These are phyloP conservation scores for Drosophila falleni DNA, from an alignment of 2,888 invertebrate species.

Conservation along the genomic window DNA sequence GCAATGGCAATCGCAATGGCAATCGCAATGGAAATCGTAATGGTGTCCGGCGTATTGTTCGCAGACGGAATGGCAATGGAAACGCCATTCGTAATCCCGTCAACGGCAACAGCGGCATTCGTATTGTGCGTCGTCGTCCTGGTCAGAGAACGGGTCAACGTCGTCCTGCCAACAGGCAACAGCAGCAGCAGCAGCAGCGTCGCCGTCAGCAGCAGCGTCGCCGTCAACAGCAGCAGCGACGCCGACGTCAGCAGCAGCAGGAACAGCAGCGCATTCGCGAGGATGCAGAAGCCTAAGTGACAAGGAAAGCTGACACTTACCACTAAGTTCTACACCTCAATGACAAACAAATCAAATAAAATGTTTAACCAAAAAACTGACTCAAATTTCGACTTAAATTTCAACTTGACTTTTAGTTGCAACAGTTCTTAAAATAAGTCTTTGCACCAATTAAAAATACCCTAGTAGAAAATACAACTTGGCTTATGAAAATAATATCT, in stretches of 20 bases:
- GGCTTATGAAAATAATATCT: no score
- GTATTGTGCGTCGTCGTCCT: constrained; percentile 51
- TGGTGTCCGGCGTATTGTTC: constrained; percentile 32
- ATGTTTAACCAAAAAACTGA: constrained; percentile 25
- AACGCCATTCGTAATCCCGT: constrained; percentile 45
- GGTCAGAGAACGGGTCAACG: constrained; percentile 45
- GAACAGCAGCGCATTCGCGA: constrained; percentile 42
- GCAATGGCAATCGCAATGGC: constrained; percentile 16
- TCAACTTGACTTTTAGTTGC: background rate
- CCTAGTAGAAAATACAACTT: no score
- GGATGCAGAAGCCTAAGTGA: constrained; percentile 19
- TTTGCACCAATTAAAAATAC: background rate
- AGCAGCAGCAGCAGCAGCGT: constrained; percentile 46
- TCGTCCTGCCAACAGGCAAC: constrained; percentile 42
- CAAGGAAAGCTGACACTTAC: background rate
- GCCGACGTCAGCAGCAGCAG: constrained; percentile 29
- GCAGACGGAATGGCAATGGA: constrained; percentile 19
- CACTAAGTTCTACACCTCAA: background rate
- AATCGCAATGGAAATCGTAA: constrained; percentile 22
- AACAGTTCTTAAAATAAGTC: background rate
- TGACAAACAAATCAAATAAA: constrained; percentile 50
- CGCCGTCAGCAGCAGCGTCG: constrained; percentile 47
- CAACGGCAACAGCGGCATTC: no score
- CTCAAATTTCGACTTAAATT: no score
- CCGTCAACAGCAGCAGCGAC: constrained; percentile 32